Conservation (phyloP, 2,113 vertebrate species). For the Hippocampus comes region DNA sequence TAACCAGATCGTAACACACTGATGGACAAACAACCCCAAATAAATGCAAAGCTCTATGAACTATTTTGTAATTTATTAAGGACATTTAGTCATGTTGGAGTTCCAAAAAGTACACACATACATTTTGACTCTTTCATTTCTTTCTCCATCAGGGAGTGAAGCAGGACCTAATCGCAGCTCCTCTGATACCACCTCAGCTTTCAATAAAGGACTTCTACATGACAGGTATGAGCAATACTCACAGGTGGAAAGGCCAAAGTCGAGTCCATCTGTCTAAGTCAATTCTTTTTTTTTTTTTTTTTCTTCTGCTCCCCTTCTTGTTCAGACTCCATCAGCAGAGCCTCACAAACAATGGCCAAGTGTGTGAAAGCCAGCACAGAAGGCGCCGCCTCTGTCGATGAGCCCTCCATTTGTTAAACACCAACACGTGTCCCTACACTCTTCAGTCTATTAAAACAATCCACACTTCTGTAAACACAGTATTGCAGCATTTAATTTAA, state of each 20-base stretch:
- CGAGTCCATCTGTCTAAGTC: background rate
- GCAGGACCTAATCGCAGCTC: slow-evolving; percentile 83
- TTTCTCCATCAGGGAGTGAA: slow-evolving; percentile 76
- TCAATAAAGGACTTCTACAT: slow-evolving; percentile 97
- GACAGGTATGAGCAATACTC: slow-evolving; percentile 78
- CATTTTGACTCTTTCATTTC: background rate
- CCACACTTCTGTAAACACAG: slow-evolving; percentile 2
- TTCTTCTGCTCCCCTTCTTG: background rate
- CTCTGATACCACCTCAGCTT: slow-evolving; percentile 89
- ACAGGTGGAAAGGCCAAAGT: background rate
- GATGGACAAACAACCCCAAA: background rate
- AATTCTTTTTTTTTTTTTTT: background rate
- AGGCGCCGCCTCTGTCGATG: slow-evolving; percentile 88
- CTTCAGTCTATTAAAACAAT: background rate
- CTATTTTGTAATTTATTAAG: background rate
- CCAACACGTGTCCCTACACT: background rate
- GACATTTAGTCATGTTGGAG: too few relatives aligned
- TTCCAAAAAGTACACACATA: too few relatives aligned
- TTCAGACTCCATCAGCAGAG: slow-evolving; percentile 91
- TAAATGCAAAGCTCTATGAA: background rate
- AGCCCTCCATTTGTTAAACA: slow-evolving; percentile 90
- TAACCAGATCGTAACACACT: background rate
- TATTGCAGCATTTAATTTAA: slow-evolving; percentile 52
- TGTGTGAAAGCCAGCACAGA: slow-evolving; percentile 95
- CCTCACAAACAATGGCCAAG: slow-evolving; percentile 98